These are phyloP conservation scores for Lutraria lutraria DNA, from an alignment of 2,888 invertebrate species.

Conservation along the genomic window DNA sequence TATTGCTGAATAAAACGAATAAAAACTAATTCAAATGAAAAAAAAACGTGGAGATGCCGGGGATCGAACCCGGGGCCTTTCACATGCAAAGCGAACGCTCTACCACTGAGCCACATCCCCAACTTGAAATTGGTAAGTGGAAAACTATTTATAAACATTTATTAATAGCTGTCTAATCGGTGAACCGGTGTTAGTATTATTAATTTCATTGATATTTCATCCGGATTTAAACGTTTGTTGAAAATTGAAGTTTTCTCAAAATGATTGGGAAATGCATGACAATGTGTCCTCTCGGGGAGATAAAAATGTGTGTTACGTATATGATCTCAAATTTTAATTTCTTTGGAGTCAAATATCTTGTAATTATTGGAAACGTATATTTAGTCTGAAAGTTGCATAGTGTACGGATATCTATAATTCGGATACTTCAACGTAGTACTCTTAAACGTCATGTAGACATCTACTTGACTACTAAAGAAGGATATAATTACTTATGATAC, in stretches of 20 bases:
- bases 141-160: not conserved
- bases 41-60: slow-evolving; percentile 58
- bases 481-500: too few species aligned
- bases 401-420: not conserved
- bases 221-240: too few species aligned
- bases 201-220: not conserved
- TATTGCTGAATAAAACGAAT: too few species aligned
- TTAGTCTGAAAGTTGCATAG: not conserved
- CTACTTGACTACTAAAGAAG: too few species aligned
- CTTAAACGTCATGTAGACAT: too few species aligned
- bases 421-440: too few species aligned
- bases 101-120: slow-evolving; percentile 66
- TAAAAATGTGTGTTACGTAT: not conserved
- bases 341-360: not conserved
- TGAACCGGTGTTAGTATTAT: not conserved
- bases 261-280: slow-evolving; percentile 14
- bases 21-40: not conserved
- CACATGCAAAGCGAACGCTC: slow-evolving; percentile 67
- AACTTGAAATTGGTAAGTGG: not conserved
- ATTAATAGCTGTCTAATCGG: not conserved
- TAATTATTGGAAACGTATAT: too few species aligned
- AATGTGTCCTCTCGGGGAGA: not conserved
- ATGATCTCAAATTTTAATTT: not conserved
- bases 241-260: not conserved
- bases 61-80: slow-evolving; percentile 67